Evolutionary conservation across 2,797 vertebrate genomes (phyloP).

Genomic region (Sebastes taczanowskii): DNA sequence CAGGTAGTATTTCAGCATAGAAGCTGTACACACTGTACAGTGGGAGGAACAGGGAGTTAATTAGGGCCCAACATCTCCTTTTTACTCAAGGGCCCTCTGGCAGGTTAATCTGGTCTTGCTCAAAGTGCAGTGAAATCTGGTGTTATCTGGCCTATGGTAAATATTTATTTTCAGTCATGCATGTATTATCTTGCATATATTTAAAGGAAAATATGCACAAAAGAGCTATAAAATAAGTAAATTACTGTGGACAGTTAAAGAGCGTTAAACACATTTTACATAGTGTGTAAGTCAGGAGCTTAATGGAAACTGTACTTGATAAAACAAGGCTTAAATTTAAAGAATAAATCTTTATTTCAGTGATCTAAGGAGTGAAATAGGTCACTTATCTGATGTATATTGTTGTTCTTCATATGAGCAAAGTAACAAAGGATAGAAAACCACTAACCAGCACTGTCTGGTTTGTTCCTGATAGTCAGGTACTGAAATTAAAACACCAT

Average conservation of each 20-base stretch:
- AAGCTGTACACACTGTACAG: neutral
- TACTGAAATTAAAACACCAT: constrained; percentile 60
- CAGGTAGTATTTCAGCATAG: neutral
- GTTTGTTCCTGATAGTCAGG: constrained; percentile 54
- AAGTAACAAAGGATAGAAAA: neutral
- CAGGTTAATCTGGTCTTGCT: neutral
- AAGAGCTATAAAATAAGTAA: neutral
- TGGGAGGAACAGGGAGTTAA: neutral
- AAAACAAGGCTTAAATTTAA: neutral
- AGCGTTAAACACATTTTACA: neutral
- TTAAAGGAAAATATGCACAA: neutral
- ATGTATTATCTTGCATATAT: neutral
- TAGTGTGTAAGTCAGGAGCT: neutral
- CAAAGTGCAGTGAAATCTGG: neutral
- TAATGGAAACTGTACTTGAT: neutral
- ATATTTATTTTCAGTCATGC: neutral
- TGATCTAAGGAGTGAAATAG: neutral
- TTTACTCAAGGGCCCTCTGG: neutral
- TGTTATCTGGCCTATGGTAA: neutral
- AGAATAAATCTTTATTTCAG: neutral
- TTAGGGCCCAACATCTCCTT: neutral
- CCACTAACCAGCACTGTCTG: neutral
- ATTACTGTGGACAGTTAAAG: neutral
- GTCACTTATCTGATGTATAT: neutral
- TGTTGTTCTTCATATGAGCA: neutral